Percentiles rank a stretch among this genome's conserved stretches.
These are phyloP conservation scores for Ostrea edulis DNA, from an alignment of 1,140 invertebrate genomes.

Conservation along the genomic window DNA sequence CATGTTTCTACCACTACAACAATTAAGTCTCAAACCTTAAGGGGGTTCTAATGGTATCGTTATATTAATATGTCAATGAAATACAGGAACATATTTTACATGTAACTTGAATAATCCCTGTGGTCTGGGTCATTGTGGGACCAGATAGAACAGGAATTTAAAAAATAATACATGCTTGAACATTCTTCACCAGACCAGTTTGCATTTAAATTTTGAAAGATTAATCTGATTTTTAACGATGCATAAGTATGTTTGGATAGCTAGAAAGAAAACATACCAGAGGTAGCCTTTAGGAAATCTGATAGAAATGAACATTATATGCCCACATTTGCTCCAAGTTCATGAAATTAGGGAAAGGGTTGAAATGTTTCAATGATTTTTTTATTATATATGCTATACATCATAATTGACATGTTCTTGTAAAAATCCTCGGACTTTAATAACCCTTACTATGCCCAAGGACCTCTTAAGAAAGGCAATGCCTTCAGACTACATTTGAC, in stretches of 20 bases:
- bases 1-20: not conserved
- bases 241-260: conserved; percentile 20
- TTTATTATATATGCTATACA: not conserved
- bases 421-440: not conserved
- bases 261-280: not conserved
- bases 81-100: not conserved
- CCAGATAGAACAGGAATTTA: not conserved
- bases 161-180: not conserved
- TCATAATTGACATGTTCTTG: not conserved
- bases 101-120: not conserved
- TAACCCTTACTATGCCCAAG: not conserved
- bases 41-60: not conserved
- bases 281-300: not conserved
- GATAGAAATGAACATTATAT: not conserved
- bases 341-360: not conserved
- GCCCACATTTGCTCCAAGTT: not conserved
- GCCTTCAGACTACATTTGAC: not conserved
- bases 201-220: conserved; percentile 34
- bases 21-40: not conserved
- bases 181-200: not conserved
- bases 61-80: not conserved
- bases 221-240: conserved; percentile 11
- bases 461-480: not conserved
- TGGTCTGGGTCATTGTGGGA: not conserved
- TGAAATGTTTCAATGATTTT: not conserved